Evolutionary conservation across 2,797 vertebrate species (phyloP).

Genomic region (Vultur gryphus): DNA sequence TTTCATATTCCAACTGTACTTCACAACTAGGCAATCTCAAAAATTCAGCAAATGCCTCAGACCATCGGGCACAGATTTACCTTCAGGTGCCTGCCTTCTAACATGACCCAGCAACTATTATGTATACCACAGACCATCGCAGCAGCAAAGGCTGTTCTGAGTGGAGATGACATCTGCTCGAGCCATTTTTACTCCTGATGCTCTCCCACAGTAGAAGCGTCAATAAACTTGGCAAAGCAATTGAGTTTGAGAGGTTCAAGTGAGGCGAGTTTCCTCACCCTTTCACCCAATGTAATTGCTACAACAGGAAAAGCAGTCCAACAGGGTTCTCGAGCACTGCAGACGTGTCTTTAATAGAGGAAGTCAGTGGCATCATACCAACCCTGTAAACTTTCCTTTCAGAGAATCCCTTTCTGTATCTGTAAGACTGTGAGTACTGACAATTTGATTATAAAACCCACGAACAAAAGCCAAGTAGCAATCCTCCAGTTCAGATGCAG

Average conservation of each 20-base stretch:
- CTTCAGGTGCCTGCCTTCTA: background rate
- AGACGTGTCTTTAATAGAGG: background rate
- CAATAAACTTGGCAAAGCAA: background rate
- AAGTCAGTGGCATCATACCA: background rate
- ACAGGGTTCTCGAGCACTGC: background rate
- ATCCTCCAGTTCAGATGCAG: background rate
- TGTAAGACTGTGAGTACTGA: accelerated
- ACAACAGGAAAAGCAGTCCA: background rate
- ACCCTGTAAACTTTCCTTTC: background rate
- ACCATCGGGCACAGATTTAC: accelerated
- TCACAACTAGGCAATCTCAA: background rate
- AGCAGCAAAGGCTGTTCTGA: background rate
- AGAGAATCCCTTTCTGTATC: background rate
- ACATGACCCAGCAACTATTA: background rate
- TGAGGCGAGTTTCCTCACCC: conserved; percentile 18
- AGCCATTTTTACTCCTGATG: background rate
- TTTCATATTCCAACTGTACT: background rate
- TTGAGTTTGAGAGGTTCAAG: background rate
- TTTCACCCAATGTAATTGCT: conserved; percentile 19
- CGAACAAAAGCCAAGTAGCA: background rate
- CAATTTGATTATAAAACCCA: background rate
- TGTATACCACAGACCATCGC: accelerated
- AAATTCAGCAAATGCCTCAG: accelerated
- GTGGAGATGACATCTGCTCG: background rate
- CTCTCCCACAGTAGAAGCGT: background rate